Evolutionary conservation across 2,797 vertebrate species (phyloP).

Genomic region (Urosaurus nigricauda): DNA sequence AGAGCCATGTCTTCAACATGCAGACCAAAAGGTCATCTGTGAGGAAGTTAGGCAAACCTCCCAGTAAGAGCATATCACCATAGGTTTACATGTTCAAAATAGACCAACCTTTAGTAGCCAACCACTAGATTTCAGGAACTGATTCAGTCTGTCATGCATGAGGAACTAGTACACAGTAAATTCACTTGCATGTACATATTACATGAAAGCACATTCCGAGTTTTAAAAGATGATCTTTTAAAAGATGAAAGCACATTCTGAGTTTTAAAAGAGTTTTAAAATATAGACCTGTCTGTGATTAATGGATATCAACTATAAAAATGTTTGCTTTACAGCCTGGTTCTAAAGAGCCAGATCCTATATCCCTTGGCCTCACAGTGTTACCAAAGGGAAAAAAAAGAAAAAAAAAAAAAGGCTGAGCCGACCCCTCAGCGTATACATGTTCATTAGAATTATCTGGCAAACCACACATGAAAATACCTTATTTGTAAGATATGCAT

Average conservation of each 20-base stretch:
- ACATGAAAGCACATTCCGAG: too few species aligned
- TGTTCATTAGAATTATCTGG: slow-evolving; percentile 9
- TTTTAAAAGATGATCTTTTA: not conserved
- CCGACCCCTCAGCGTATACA: not conserved
- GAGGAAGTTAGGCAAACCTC: not conserved
- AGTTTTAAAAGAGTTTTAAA: not conserved
- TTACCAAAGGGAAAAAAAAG: not conserved
- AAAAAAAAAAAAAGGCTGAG: not conserved
- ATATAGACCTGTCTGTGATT: not conserved
- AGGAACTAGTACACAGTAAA: not conserved
- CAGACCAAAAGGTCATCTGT: not conserved
- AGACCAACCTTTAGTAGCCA: not conserved
- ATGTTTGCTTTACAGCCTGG: not conserved
- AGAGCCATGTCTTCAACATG: not conserved
- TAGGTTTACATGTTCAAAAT: not conserved
- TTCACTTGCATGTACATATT: too few species aligned
- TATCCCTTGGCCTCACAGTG: not conserved
- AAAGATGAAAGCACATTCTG: not conserved
- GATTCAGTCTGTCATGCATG: not conserved
- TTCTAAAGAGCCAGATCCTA: not conserved
- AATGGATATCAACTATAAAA: not conserved
- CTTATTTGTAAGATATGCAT: not conserved
- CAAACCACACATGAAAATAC: slow-evolving; percentile 7
- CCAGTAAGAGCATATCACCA: not conserved
- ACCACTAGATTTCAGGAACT: not conserved